Evolutionary conservation across 1,140 invertebrate genomes (phyloP).

Genomic region (Diorhabda carinulata): DNA sequence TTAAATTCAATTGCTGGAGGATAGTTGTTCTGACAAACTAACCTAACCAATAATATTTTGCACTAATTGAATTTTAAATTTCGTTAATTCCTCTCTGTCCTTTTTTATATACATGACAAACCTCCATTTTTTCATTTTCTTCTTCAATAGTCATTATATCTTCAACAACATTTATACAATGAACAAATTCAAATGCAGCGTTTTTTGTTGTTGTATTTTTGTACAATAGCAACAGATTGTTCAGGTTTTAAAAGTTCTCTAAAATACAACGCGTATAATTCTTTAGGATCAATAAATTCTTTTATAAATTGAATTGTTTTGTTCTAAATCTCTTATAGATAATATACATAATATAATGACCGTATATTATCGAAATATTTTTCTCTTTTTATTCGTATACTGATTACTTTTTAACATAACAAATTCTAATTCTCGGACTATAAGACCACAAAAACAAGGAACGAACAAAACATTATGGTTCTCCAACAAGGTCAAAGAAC

Average conservation of each 20-base stretch:
- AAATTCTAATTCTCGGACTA: too few relatives aligned
- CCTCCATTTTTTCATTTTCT: constrained; percentile 29
- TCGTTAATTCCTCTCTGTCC: constrained; percentile 31
- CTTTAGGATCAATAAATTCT: constrained; percentile 27
- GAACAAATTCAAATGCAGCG: constrained; percentile 20
- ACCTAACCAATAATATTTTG: constrained; percentile 31
- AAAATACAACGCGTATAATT: constrained; percentile 23
- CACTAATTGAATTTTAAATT: constrained; percentile 21
- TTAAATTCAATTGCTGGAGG: constrained; percentile 24
- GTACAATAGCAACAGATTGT: constrained; percentile 18
- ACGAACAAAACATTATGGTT: too few relatives aligned
- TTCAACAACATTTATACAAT: background rate
- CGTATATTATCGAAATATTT: too few relatives aligned
- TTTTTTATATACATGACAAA: constrained; percentile 30
- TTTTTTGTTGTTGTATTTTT: constrained; percentile 30
- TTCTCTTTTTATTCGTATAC: too few relatives aligned
- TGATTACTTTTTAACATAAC: too few relatives aligned
- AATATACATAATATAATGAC: too few relatives aligned
- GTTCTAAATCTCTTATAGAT: too few relatives aligned
- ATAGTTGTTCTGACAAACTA: constrained; percentile 23
- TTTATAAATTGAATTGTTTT: constrained; percentile 4
- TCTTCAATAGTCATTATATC: constrained; percentile 22
- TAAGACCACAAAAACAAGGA: too few relatives aligned
- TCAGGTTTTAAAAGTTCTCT: background rate
- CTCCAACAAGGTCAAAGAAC: too few relatives aligned